Evolutionary conservation across 2,888 invertebrate species (phyloP).

Genomic region (Adelognathus sp.): DNA sequence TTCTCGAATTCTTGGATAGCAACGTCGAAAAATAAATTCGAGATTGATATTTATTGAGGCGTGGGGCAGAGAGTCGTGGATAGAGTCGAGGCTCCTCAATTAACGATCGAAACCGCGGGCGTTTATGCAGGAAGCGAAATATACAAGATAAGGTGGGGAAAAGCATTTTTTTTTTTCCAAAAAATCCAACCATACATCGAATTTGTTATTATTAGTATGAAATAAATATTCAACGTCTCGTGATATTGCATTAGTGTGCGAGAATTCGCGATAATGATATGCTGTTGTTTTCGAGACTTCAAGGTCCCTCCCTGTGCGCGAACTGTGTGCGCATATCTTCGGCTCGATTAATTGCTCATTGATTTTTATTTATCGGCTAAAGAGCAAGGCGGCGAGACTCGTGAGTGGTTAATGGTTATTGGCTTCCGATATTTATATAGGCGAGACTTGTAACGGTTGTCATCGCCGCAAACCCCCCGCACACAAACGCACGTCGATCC

Average conservation of each 20-base stretch:
- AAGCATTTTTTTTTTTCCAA: neutral
- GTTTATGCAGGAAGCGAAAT: neutral
- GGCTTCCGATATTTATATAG: slow-evolving; percentile 73
- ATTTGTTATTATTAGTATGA: neutral
- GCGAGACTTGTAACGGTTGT: slow-evolving; percentile 54
- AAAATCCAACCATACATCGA: neutral
- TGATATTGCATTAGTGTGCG: neutral
- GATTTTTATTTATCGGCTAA: slow-evolving; percentile 74
- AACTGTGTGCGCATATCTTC: slow-evolving; percentile 15
- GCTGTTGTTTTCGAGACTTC: slow-evolving; percentile 61
- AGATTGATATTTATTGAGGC: neutral
- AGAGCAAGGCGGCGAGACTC: slow-evolving; percentile 72
- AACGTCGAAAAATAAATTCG: neutral
- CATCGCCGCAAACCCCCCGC: slow-evolving; percentile 29
- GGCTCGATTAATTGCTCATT: slow-evolving; percentile 14
- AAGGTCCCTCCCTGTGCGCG: slow-evolving; percentile 57
- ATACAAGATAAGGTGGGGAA: neutral
- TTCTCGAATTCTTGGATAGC: neutral
- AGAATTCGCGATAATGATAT: slow-evolving; percentile 39
- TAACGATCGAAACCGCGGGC: neutral
- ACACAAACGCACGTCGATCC: slow-evolving; percentile 28
- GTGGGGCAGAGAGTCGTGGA: neutral
- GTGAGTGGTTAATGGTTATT: slow-evolving; percentile 76
- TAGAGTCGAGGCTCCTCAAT: slow-evolving; percentile 2
- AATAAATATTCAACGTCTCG: neutral